Conservation (phyloP, 2,113 vertebrate species). For the Mobula hypostoma region DNA sequence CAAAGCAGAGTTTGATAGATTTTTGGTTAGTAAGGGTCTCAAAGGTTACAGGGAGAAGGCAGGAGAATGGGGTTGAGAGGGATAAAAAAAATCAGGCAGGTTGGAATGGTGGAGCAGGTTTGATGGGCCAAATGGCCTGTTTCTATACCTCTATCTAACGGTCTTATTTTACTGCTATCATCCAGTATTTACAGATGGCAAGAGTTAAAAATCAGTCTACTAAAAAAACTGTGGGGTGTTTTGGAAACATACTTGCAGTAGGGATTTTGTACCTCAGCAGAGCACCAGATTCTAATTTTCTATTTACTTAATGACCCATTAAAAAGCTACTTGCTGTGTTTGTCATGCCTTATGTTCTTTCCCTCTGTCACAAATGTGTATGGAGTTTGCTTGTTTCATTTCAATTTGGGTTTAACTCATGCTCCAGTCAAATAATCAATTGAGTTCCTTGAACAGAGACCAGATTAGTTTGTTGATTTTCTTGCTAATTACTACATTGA, state of each 20-base stretch:
- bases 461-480: background rate
- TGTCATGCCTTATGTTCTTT: background rate
- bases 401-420: background rate
- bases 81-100: too few species aligned
- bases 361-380: background rate
- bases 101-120: too few species aligned
- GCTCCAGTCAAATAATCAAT: background rate
- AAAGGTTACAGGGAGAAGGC: too few species aligned
- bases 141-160: too few species aligned
- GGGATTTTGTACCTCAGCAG: background rate
- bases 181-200: too few species aligned
- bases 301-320: background rate
- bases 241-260: background rate
- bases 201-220: background rate
- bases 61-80: too few species aligned
- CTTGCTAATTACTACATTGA: background rate
- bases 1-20: too few species aligned
- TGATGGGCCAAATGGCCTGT: too few species aligned
- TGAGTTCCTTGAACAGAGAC: background rate
- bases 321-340: background rate
- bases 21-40: too few species aligned
- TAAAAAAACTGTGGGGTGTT: background rate
- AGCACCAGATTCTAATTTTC: background rate
- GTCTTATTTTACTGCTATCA: too few species aligned
- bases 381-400: background rate